Evolutionary conservation across 1,140 invertebrate species (phyloP).

Genomic region (Achatina immaculata): DNA sequence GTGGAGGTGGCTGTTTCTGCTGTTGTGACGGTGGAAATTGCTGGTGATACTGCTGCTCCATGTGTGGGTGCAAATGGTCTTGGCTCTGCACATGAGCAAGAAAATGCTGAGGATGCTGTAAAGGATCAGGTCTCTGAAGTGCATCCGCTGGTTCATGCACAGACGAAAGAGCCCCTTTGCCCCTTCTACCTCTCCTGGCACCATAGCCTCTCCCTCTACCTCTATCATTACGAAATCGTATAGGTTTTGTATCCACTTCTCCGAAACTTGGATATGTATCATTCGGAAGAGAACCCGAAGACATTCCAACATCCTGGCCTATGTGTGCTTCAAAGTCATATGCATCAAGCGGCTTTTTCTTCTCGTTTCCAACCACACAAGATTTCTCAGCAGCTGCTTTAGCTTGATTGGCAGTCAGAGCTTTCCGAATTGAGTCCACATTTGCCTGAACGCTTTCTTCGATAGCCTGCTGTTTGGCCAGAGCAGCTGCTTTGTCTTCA

Average conservation of each 20-base stretch:
- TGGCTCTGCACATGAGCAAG: neutral
- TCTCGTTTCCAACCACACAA: slow-evolving; percentile 11
- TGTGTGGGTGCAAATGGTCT: slow-evolving; percentile 1
- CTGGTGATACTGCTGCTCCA: slow-evolving; percentile 8
- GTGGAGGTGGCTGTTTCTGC: no score
- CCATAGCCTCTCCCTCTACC: slow-evolving; percentile 32
- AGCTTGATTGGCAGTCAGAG: slow-evolving; percentile 19
- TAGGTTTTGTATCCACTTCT: neutral
- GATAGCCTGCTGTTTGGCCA: slow-evolving; percentile 25
- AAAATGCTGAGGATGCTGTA: neutral
- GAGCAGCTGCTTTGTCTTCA: slow-evolving; percentile 29
- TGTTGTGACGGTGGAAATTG: slow-evolving; percentile 1
- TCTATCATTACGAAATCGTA: slow-evolving; percentile 10
- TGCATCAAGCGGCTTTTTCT: slow-evolving; percentile 42
- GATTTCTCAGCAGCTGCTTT: slow-evolving; percentile 34
- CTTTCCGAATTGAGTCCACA: slow-evolving; percentile 35
- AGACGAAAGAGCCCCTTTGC: slow-evolving; percentile 23
- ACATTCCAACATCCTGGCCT: slow-evolving; percentile 33
- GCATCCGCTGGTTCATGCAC: neutral
- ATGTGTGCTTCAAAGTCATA: slow-evolving; percentile 48
- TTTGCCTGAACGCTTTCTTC: slow-evolving; percentile 33
- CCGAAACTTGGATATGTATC: neutral
- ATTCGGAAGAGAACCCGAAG: neutral
- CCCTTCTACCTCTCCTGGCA: slow-evolving; percentile 36
- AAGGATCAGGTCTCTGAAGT: neutral